Conservation (phyloP, 2,797 vertebrate genomes). For the Poeciliopsis infans region DNA sequence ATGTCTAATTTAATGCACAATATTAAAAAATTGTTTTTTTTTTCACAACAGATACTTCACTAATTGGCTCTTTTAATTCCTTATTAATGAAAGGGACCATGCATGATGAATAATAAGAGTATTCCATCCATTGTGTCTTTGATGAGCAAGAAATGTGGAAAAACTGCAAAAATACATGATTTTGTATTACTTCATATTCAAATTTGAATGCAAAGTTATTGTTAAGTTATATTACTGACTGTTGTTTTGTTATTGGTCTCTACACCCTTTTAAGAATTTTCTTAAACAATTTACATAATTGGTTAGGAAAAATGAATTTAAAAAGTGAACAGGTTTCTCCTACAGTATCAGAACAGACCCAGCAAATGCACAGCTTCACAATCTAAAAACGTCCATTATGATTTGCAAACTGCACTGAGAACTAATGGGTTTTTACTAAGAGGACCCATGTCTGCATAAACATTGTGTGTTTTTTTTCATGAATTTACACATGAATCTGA, state of each 20-base stretch:
- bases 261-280: not conserved
- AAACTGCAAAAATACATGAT: not conserved
- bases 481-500: conserved; percentile 1
- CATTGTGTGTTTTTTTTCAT: not conserved
- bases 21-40: not conserved
- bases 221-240: not conserved
- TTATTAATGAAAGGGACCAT: not conserved
- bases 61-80: not conserved
- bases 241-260: not conserved
- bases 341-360: not conserved
- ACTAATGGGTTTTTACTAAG: not conserved
- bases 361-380: not conserved
- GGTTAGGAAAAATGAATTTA: not conserved
- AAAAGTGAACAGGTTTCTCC: not conserved
- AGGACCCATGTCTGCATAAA: not conserved
- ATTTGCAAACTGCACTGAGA: not conserved
- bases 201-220: not conserved
- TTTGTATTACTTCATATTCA: not conserved
- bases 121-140: not conserved
- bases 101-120: not conserved
- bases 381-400: not conserved
- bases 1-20: not conserved
- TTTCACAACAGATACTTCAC: not conserved
- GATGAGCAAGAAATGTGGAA: not conserved
- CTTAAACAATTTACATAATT: not conserved